Evolutionary conservation across 1,140 invertebrate species (phyloP).

Genomic region (Thalassaphorura encarpata): DNA sequence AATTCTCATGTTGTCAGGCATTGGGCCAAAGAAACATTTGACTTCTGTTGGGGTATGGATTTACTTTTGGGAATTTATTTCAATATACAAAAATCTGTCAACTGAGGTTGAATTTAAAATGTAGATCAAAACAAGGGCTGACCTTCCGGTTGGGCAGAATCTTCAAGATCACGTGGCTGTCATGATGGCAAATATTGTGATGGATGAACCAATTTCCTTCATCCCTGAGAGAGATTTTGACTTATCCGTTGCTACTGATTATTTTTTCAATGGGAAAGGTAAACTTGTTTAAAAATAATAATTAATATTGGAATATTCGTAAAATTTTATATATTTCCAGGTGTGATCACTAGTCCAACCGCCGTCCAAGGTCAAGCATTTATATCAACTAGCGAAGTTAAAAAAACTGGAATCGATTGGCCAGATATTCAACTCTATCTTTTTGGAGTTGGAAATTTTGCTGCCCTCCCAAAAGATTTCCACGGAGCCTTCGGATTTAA

Average conservation of each 20-base stretch:
- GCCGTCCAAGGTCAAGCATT: conserved; percentile 5
- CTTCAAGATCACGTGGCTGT: conserved; percentile 16
- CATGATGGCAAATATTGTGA: conserved; percentile 9
- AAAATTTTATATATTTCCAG: conserved; percentile 1
- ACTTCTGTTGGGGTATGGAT: conserved; percentile 20
- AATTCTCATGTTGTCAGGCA: conserved; percentile 40
- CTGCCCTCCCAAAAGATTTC: background rate
- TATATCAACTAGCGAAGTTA: background rate
- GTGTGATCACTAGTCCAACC: conserved; percentile 2
- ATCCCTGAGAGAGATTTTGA: conserved; percentile 13
- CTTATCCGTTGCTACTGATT: conserved; percentile 6
- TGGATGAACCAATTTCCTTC: conserved; percentile 15
- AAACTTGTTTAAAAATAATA: background rate
- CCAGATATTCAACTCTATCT: conserved; percentile 21
- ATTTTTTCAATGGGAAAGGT: conserved; percentile 21
- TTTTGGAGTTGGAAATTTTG: background rate
- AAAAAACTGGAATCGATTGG: conserved; percentile 15
- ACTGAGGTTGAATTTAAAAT: background rate
- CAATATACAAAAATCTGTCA: background rate
- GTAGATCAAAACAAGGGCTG: conserved; percentile 19
- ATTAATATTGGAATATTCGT: background rate
- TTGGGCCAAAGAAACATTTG: conserved; percentile 39
- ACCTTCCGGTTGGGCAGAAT: conserved; percentile 24
- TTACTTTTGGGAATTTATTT: background rate
- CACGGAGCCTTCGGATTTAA: conserved; percentile 6